Evolutionary conservation across 2,113 vertebrate genomes (phyloP), one percentile per base, ranked within the genome.

Genomic region (Micronisus gabar): DNA sequence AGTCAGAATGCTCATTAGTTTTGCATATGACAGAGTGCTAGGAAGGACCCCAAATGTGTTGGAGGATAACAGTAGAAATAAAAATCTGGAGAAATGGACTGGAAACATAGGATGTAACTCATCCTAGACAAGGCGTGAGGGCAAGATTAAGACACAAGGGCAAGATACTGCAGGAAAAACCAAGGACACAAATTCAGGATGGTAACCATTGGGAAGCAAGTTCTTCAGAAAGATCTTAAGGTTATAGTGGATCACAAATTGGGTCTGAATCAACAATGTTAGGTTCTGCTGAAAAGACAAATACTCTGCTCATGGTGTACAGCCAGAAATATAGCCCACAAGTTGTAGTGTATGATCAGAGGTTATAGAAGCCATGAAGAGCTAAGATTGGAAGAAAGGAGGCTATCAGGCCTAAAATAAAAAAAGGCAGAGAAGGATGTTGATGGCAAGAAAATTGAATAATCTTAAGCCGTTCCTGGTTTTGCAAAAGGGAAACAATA

Each of bases 1-100:
- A 95, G n/a, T 89, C 55, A 96, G 92, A 89, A 84, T 53, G 50
- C 29, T 97, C 81, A 89, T 95, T 96, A 96, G 72, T 81, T 95
- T 95, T 95, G 41, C 61, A 52, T 71, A 62, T 78, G 80, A 94
- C 68, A 94, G 32, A 67, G 59, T 74, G 55, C 3, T 67, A 89
- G 45, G 72, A 93, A 74, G 76, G 38, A 95, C 89, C 81, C 26
- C 47, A 81, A 95, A 91, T 63, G 32, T 84, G 47, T 81, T 92
- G 41, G 47, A 84, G 21, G 41, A 73, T 55, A 86, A 70, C 5
- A 90, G 55, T 34, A 71, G 86, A 96, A 96, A 89, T 53, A 58
- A 90, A 96, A 84, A 52, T 74, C 38, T 91, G 50, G 26, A 84
- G 55, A 81, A 75, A 62, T 12, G 5, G 45, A 59, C 29, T 58